These are phyloP conservation scores for Horisme vitalbata DNA, from an alignment of 2,888 invertebrate species.

Conservation along the genomic window DNA sequence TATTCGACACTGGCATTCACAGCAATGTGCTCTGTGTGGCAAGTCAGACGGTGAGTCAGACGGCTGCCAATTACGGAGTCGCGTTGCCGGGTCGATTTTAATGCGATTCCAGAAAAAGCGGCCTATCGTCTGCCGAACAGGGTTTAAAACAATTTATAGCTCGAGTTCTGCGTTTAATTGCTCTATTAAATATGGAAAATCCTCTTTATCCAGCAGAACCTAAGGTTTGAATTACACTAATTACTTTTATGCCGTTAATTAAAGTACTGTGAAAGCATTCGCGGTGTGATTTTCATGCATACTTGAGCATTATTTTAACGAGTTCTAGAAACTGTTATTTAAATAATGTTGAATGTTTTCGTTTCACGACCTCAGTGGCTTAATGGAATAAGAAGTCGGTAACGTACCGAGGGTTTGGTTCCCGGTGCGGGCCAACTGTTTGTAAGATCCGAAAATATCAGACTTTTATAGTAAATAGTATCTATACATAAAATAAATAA, in stretches of 20 bases:
- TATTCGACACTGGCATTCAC: slow-evolving; percentile 31
- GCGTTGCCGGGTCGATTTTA: slow-evolving; percentile 5
- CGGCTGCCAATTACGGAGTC: slow-evolving; percentile 21
- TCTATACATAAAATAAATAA: too few species aligned
- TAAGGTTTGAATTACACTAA: slow-evolving; percentile 6
- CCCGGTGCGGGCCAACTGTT: too few species aligned
- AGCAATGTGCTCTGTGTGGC: slow-evolving; percentile 24
- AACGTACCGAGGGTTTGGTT: too few species aligned
- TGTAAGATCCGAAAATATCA: too few species aligned
- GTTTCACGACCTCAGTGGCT: slow-evolving; percentile 9
- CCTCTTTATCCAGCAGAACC: background rate
- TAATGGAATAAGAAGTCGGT: background rate
- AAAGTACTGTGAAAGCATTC: slow-evolving; percentile 11
- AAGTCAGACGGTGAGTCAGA: slow-evolving; percentile 27
- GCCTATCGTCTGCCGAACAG: slow-evolving; percentile 4
- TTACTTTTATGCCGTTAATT: background rate
- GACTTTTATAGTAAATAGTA: too few species aligned
- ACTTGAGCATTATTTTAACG: slow-evolving; percentile 9
- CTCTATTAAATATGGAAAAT: background rate
- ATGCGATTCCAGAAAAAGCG: slow-evolving; percentile 5
- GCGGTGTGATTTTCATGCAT: slow-evolving; percentile 12
- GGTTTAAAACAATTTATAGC: slow-evolving; percentile 10
- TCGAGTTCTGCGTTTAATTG: slow-evolving; percentile 2
- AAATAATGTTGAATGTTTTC: slow-evolving; percentile 22
- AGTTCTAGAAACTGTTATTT: slow-evolving; percentile 17